A percentile compares a stretch with the other conserved stretches of the same genome.
These are phyloP conservation scores for Mirza zaza DNA, from an alignment of 2,113 vertebrate genomes.

Conservation along the genomic window DNA sequence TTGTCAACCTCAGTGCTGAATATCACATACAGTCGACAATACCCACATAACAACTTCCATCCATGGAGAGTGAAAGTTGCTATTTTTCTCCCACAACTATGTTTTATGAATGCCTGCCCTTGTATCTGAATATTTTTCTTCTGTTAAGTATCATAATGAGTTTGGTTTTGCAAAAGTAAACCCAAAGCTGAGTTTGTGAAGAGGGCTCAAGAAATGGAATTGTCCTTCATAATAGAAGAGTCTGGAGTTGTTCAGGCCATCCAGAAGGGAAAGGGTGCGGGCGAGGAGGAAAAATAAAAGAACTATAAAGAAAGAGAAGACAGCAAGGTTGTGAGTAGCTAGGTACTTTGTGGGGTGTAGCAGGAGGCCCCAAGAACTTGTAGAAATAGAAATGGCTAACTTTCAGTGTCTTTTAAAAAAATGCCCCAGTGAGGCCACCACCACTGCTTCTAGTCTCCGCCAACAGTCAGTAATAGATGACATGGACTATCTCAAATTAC, in stretches of 20 bases:
- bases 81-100: not conserved
- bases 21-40: not conserved
- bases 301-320: not conserved
- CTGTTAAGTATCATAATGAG: not conserved
- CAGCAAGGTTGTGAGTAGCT: not conserved
- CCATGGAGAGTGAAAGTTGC: not conserved
- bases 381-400: not conserved
- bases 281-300: not conserved
- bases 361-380: not conserved
- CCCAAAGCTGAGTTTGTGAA: not conserved
- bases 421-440: not conserved
- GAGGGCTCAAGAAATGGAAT: not conserved
- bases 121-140: not conserved
- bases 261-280: not conserved
- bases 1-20: not conserved
- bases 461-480: not conserved
- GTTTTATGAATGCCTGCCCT: not conserved
- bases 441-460: not conserved
- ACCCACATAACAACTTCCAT: not conserved
- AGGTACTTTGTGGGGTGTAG: not conserved
- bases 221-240: not conserved
- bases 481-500: not conserved
- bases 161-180: conserved; percentile 1
- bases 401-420: not conserved
- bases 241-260: not conserved